These are phyloP conservation scores for Ia io DNA, from an alignment of 2,113 vertebrate species.

Conservation along the genomic window DNA sequence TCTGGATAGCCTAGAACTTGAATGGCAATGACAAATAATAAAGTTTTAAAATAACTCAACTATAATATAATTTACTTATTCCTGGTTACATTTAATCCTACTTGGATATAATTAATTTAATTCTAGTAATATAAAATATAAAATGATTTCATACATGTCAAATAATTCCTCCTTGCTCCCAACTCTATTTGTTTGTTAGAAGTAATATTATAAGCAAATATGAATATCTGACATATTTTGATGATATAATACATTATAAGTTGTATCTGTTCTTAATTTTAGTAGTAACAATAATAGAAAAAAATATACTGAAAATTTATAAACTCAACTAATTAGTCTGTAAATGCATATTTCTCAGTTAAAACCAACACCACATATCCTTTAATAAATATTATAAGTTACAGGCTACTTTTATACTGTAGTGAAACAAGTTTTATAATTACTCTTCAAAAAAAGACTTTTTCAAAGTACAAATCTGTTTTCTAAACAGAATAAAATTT, in stretches of 20 bases:
- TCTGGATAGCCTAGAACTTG: not conserved
- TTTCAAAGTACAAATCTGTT: conserved; percentile 11
- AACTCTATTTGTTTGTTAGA: not conserved
- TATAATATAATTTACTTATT: not conserved
- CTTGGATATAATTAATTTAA: not conserved
- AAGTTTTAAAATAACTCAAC: not conserved
- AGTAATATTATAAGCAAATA: not conserved
- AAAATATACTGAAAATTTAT: not conserved
- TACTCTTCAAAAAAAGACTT: conserved; percentile 1
- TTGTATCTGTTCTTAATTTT: not conserved
- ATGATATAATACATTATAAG: not conserved
- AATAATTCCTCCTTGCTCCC: not conserved
- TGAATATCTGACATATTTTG: conserved; percentile 8
- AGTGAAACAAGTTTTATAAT: not conserved
- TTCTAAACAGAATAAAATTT: conserved; percentile 34
- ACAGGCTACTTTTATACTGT: not conserved
- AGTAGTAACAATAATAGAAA: not conserved
- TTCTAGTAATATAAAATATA: not conserved
- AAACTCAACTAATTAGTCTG: not conserved
- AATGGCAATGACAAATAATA: not conserved
- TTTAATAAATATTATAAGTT: not conserved
- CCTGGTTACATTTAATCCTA: not conserved
- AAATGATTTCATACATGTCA: not conserved
- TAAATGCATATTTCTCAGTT: not conserved
- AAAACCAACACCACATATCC: not conserved